Evolutionary conservation across 2,888 invertebrate species (phyloP), one percentile per base, ranked within the genome.

Genomic region (Horisme vitalbata): DNA sequence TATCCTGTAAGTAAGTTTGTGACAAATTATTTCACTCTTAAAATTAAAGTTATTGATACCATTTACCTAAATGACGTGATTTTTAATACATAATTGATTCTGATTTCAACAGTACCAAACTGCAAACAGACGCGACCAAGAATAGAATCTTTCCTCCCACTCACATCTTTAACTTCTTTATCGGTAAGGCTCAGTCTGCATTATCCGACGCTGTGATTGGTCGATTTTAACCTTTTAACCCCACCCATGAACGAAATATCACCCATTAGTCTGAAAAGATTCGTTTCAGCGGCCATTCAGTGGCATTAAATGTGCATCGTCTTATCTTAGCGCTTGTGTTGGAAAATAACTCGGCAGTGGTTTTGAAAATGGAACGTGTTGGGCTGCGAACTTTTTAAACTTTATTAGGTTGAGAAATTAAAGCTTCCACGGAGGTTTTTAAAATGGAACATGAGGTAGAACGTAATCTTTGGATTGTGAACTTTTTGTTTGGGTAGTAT

Each of bases 161-260:
- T 79, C 77, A 59, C 39, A 57, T 70, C 66, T 70, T 67, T 60
- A 63, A 65, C 65, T 68, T 68, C 70, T 73, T 70, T 68, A 75
- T 61, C 67, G 39, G 52, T 69, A 67, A 26, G 73, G 71, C 63
- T 61, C 63, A 31, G 23, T 18, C 59, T 67, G 64, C 65, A 59
- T 57, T 59, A 59, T 68, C 72, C 66, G 68, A 62, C 60, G 65
- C 65, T 68, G 68, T 75, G 63, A 87, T 86, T 86, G 86, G 85
- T 74, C 79, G 75, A 59, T 68, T 59, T 59, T 79, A 71, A 87
- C 87, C 89, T 85, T 74, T 52, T 84, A 75, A 87, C 87, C 88
- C 88, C 84, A 75, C 86, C 87, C 87, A 84, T 77, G 77, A 78
- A 81, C 70, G 78, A 83, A 86, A 83, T 79, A 85, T 83, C 75